Evolutionary conservation across 2,888 invertebrate genomes (phyloP).

Genomic region (Microctonus hyperodae): DNA sequence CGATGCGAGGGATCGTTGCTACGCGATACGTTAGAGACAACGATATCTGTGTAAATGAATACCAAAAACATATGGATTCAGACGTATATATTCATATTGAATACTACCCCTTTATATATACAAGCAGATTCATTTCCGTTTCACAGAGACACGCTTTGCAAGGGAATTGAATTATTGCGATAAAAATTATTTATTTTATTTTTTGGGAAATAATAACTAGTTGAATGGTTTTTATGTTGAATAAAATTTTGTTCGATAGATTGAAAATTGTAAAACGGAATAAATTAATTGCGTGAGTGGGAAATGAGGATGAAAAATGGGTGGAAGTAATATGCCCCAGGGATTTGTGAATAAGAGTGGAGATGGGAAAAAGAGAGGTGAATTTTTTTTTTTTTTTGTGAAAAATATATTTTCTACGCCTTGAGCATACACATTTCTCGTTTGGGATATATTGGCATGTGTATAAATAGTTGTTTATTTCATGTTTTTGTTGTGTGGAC

Average conservation of each 20-base stretch:
- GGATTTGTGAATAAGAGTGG: constrained; percentile 15
- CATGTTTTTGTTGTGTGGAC: background rate
- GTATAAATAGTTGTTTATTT: background rate
- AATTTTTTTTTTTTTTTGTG: background rate
- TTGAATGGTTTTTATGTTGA: background rate
- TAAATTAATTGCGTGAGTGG: background rate
- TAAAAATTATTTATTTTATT: background rate
- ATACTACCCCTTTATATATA: constrained; percentile 1
- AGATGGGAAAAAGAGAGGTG: background rate
- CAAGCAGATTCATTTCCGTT: constrained; percentile 22
- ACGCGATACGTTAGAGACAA: constrained; percentile 39
- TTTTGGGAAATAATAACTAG: background rate
- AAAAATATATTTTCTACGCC: constrained; percentile 20
- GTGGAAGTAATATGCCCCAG: background rate
- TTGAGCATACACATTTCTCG: constrained; percentile 2
- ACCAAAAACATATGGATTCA: constrained; percentile 9
- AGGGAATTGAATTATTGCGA: background rate
- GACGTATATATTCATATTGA: background rate
- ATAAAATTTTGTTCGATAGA: background rate
- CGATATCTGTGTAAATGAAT: constrained; percentile 36
- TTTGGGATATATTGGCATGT: constrained; percentile 2
- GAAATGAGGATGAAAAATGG: background rate
- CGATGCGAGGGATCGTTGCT: constrained; percentile 31
- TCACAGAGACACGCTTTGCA: background rate
- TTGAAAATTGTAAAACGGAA: background rate